phyloP scores from a whole-genome alignment of 2,888 invertebrate species.

The Synanthedon andrenaeformis region DNA sequence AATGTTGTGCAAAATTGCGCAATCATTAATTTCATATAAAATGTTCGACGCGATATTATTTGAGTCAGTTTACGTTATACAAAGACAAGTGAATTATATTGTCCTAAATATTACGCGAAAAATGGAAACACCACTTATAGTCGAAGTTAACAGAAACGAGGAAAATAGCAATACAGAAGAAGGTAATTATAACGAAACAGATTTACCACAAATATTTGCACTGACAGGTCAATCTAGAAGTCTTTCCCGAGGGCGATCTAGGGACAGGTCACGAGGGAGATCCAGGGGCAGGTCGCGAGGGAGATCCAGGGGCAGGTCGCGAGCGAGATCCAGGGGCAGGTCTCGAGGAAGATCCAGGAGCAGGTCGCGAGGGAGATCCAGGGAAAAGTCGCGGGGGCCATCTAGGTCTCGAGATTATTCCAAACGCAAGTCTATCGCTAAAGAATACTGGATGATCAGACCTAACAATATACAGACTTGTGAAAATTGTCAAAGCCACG shows the following conservation, averaged over 20 bases:
- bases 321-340: constrained; percentile 8
- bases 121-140: not conserved
- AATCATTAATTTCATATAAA: no score
- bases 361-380: constrained; percentile 6
- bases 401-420: constrained; percentile 4
- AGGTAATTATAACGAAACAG: not conserved
- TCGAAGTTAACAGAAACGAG: not conserved
- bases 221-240: no score
- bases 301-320: constrained; percentile 3
- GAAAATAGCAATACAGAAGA: not conserved
- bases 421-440: no score
- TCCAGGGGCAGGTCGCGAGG: not conserved
- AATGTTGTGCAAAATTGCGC: no score
- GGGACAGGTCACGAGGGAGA: not conserved
- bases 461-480: no score
- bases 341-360: constrained; percentile 9
- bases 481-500: no score
- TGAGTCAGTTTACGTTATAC: no score
- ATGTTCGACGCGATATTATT: no score
- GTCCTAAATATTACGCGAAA: no score
- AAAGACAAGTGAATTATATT: no score
- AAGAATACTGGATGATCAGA: no score
- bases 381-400: constrained; percentile 1
- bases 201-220: no score
- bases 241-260: not conserved